Evolutionary conservation across 2,113 vertebrate genomes (phyloP), one percentile per base, ranked within the genome.

Genomic region (Pollimyrus isidori): DNA sequence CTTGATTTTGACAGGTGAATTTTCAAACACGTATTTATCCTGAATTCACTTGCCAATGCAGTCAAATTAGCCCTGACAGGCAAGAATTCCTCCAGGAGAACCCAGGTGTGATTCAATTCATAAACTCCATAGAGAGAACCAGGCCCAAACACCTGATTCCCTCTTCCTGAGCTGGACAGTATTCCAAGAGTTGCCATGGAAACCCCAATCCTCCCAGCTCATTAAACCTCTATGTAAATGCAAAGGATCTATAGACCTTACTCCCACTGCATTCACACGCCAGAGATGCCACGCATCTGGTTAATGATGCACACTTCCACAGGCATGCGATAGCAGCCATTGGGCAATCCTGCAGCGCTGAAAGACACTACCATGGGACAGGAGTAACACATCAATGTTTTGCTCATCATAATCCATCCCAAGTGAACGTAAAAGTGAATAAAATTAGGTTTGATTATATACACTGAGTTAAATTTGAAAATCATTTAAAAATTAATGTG

Each of bases 151-250:
- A 85, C 11, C 88, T 89, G 30, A 84, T 49, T 53, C 76, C 42
- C 23, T 30, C 53, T 52, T 30, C 76, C 52, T 82, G 65, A 52
- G 26, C 52, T 89, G 88, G 88, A 89, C 88, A 58, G 30, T 46
- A 35, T 89, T 89, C 80, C 73, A 85, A 17, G 35, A n/a, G 88
- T 89, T 89, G 30, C 88, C 88, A 89, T 85, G 80, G 88, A 50
- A 85, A 89, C 73, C 46, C 11, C 82, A 84, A 42, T 85, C 56
- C 80, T 62, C 88, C 39, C 52, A 62, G 42, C 35, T 50, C 23
- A 89, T 89, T 89, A 52, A 89, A 39, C 56, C 88, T 85, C 35
- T 85, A 53, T 85, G 39, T 35, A 62, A 62, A 87, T 87, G 87
- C 53, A 62, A 58, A 62, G 87, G 39, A 62, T 87, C 52, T 83